Base-by-base conservation (phyloP, 2,888 invertebrate species). In the Empis livida region DNA sequence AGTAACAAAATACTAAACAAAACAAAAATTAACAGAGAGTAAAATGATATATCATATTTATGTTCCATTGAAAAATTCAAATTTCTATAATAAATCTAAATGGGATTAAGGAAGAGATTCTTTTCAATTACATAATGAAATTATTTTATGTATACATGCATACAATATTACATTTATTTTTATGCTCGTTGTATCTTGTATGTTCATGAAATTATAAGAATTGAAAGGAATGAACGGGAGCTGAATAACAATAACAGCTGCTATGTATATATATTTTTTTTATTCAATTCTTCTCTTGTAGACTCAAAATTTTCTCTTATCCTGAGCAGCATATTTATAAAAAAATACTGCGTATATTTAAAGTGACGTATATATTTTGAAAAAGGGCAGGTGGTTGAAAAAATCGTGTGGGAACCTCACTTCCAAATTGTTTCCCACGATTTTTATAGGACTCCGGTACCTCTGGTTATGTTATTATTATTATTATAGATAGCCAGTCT, bases 321-420 rank as follows among this genome's bases (percentile, higher is more conserved):
- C 23, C 23, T 27, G 23, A 27, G 23, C 23, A 27, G n/a, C n/a
- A n/a, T n/a, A n/a, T n/a, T n/a, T 27, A 27, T 8, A 27, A 27
- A 8, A 27, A 3, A 20, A 20, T 8, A 27, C 23, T 27, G 23
- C 23, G 23, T 27, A 27, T 27, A 27, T 9, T 8, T 8, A 27
- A 5, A 27, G 23, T 27, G 23, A 27, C 23, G 23, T 51, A 53
- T n/a, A n/a, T n/a, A n/a, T n/a, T n/a, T n/a, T 54, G 53, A 52
- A 50, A 51, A 55, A 55, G 53, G 54, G 55, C 55, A 55, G 55
- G 55, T 55, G 55, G 54, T 48, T 48, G 46, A 58, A 62, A 62
- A 65, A 64, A 63, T 65, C 61, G 66, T 66, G 68, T 68, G 68
- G 68, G 68, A 68, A 68, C 66, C 66, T 63, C 58, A 62, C 61